Conservation (phyloP, 2,797 vertebrate genomes). For the Eidolon dupreanum region DNA sequence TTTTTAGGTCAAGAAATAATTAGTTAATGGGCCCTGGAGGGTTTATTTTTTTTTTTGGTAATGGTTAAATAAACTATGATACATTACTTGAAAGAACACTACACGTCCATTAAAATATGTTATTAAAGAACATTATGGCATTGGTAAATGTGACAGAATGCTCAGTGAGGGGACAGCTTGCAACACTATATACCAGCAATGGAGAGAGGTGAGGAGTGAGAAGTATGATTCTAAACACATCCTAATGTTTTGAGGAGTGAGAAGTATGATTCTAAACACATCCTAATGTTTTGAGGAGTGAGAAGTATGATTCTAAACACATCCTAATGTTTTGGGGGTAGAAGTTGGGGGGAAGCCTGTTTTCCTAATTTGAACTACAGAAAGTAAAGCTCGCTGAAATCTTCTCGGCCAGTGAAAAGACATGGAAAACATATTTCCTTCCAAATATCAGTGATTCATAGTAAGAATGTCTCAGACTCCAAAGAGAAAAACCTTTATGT, state of each 20-base stretch:
- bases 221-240: not conserved
- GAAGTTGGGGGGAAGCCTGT: too few species aligned
- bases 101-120: not conserved
- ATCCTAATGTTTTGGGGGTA: not conserved
- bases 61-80: not conserved
- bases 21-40: not conserved
- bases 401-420: not conserved
- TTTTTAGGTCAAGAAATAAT: constrained; percentile 19
- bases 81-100: not conserved
- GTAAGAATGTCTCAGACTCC: not conserved
- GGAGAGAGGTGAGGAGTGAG: not conserved
- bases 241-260: not conserved
- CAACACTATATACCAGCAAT: accelerated
- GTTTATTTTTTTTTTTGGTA: not conserved
- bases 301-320: not conserved
- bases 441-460: not conserved
- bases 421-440: not conserved
- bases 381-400: not conserved
- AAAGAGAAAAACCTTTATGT: not conserved
- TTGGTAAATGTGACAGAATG: not conserved
- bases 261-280: not conserved
- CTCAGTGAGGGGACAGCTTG: not conserved
- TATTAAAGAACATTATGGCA: not conserved
- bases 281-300: too few species aligned
- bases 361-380: not conserved